Evolutionary conservation across 2,113 vertebrate species (phyloP).

Genomic region (Sciurus niger): DNA sequence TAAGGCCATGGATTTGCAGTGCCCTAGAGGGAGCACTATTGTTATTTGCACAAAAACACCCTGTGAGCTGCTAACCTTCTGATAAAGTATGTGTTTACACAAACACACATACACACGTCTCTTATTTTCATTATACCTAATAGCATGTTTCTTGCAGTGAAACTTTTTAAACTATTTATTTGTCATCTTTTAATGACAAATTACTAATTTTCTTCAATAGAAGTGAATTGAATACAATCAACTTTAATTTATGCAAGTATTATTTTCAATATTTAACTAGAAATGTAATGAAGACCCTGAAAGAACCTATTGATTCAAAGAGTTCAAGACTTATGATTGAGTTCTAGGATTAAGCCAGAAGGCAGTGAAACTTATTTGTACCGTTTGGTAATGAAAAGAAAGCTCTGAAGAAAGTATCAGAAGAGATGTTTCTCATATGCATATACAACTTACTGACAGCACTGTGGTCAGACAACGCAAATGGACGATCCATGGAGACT

Average conservation of each 20-base stretch:
- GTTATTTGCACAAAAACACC: neutral
- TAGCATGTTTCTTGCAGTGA: neutral
- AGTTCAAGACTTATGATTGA: neutral
- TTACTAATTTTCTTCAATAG: neutral
- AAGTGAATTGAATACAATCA: neutral
- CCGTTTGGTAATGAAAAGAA: neutral
- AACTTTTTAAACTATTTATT: neutral
- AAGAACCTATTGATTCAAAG: neutral
- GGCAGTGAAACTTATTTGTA: neutral
- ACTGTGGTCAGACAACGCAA: neutral
- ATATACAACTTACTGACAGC: neutral
- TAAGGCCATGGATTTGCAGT: too few relatives aligned
- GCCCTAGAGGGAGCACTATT: rapidly evolving
- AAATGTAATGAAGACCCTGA: neutral
- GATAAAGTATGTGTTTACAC: neutral
- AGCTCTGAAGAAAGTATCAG: neutral
- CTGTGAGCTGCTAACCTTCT: neutral
- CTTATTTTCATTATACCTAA: neutral
- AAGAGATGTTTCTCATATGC: neutral
- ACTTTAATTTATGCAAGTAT: neutral
- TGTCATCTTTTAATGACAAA: neutral
- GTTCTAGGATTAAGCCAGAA: neutral
- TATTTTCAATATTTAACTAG: slow-evolving; percentile 34
- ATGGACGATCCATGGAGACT: neutral
- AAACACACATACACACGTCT: neutral